Percentiles rank a stretch among this genome's conserved stretches.
Conservation (phyloP, 2,797 vertebrate genomes). For the Ptychadena robeensis region DNA sequence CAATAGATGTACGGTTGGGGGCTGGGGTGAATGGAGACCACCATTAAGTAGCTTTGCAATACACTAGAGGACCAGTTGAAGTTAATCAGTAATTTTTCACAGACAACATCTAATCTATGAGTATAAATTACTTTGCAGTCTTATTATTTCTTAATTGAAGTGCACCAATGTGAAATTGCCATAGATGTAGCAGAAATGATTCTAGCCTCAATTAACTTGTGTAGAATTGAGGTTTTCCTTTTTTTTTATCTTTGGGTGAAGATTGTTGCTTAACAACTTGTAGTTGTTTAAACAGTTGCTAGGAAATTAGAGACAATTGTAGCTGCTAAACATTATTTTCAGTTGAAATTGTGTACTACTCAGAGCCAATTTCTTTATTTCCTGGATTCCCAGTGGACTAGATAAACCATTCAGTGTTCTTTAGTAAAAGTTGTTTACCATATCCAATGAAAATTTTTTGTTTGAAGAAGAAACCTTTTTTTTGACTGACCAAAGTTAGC, state of each 20-base stretch:
- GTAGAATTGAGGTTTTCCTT: conserved; percentile 66
- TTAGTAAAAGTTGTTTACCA: background rate
- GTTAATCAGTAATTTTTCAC: conserved; percentile 80
- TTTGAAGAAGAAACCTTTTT: too few species aligned
- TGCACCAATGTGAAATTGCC: conserved; percentile 77
- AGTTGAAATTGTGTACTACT: background rate
- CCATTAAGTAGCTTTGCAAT: conserved; percentile 69
- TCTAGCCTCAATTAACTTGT: conserved; percentile 74
- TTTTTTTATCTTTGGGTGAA: conserved; percentile 63
- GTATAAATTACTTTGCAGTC: conserved; percentile 80
- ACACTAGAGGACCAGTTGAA: conserved; percentile 70
- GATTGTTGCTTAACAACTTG: conserved; percentile 69
- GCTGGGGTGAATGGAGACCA: conserved; percentile 62
- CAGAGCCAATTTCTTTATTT: background rate
- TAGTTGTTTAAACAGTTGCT: conserved; percentile 72
- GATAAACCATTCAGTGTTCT: background rate
- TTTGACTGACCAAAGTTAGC: background rate
- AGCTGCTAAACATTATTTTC: conserved; percentile 36
- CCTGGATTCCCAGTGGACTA: background rate
- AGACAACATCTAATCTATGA: conserved; percentile 78
- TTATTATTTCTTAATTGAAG: conserved; percentile 82
- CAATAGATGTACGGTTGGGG: conserved; percentile 68
- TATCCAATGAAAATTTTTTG: background rate
- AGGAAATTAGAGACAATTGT: conserved; percentile 63
- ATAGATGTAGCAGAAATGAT: conserved; percentile 71